Conservation (phyloP, 1,140 invertebrate genomes). For the Zophobas morio region DNA sequence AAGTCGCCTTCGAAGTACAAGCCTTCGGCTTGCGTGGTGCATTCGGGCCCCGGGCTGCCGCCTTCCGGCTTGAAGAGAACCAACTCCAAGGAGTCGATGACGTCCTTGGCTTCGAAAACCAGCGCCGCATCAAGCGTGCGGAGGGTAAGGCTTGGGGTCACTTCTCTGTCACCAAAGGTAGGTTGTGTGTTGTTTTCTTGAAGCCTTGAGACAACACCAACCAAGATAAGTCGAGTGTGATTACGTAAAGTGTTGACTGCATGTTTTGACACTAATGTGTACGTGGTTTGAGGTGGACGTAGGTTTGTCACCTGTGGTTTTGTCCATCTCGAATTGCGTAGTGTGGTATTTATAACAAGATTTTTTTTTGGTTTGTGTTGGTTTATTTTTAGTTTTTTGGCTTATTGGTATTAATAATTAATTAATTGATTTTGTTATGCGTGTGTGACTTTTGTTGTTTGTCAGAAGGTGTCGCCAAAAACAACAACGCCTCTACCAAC, state of each 20-base stretch:
- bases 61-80: constrained; percentile 76
- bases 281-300: constrained; percentile 9
- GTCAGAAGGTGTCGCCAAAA: constrained; percentile 62
- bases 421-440: constrained; percentile 19
- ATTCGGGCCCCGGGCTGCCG: constrained; percentile 72
- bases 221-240: constrained; percentile 49
- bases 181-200: constrained; percentile 66
- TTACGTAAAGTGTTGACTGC: neutral
- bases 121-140: constrained; percentile 72
- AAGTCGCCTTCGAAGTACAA: constrained; percentile 84
- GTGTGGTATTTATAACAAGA: constrained; percentile 8
- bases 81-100: constrained; percentile 89
- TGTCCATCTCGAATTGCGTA: constrained; percentile 12
- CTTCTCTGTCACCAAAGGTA: constrained; percentile 79
- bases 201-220: constrained; percentile 55
- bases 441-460: constrained; percentile 52
- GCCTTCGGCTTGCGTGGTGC: constrained; percentile 75
- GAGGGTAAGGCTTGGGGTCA: constrained; percentile 82
- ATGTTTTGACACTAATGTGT: constrained; percentile 7
- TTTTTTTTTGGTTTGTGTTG: constrained; percentile 57
- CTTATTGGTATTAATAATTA: constrained; percentile 5
- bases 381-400: constrained; percentile 29
- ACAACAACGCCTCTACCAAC: constrained; percentile 60
- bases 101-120: constrained; percentile 80
- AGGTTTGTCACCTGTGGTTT: neutral